Conservation (phyloP, 2,113 vertebrate genomes). For the Brevimyrus niger region DNA sequence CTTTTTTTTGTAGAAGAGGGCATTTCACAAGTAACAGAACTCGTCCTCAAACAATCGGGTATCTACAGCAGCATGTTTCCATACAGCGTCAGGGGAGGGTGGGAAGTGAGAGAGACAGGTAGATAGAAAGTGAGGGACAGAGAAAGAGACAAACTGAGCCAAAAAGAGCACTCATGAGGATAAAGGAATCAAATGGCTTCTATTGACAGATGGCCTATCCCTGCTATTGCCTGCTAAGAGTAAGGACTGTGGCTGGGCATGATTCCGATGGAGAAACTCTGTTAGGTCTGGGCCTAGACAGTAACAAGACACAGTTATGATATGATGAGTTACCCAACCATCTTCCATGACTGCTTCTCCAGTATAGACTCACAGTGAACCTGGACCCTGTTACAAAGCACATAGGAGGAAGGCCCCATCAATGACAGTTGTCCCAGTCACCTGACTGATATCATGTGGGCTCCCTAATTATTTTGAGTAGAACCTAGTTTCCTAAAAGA, state of each 20-base stretch:
- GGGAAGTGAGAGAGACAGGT: neutral
- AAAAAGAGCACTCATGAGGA: neutral
- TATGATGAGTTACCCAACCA: neutral
- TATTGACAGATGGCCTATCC: neutral
- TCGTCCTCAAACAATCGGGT: neutral
- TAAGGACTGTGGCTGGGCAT: neutral
- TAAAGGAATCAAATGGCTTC: neutral
- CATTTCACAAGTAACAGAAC: slow-evolving; percentile 17
- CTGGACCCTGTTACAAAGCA: neutral
- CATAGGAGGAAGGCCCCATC: neutral
- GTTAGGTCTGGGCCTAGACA: neutral
- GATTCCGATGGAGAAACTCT: neutral
- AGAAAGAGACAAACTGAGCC: neutral
- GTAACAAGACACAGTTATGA: neutral
- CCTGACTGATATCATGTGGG: neutral
- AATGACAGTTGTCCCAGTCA: neutral
- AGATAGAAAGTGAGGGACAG: neutral
- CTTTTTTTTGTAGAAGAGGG: neutral
- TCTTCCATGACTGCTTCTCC: neutral
- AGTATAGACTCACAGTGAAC: neutral
- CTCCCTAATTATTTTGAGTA: neutral
- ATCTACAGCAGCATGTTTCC: neutral
- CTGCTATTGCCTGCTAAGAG: neutral
- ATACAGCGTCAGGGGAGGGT: neutral
- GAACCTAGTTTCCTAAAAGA: neutral